Percentiles rank a stretch among this genome's conserved stretches.
These are phyloP conservation scores for Tenodera sinensis DNA, from an alignment of 2,888 invertebrate genomes.

Conservation along the genomic window DNA sequence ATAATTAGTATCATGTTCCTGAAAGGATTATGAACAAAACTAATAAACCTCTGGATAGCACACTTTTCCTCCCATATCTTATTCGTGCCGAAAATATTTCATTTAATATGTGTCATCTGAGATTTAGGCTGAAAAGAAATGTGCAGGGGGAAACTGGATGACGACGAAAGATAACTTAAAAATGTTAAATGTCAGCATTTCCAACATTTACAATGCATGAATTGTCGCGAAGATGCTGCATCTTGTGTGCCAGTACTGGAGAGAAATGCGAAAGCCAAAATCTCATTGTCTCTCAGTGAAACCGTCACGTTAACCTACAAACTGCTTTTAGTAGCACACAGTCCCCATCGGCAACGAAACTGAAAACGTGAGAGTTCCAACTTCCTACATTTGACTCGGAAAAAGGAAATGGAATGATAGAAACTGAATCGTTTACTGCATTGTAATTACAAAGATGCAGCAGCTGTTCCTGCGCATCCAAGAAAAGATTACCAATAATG, in stretches of 20 bases:
- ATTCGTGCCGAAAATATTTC: too few species aligned
- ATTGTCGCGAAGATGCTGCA: neutral
- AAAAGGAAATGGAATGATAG: neutral
- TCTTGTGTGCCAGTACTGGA: neutral
- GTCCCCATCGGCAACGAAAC: neutral
- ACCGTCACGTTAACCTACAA: neutral
- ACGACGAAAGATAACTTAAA: too few species aligned
- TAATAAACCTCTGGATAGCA: too few species aligned
- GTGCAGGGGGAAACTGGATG: too few species aligned
- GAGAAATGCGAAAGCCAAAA: neutral
- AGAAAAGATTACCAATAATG: too few species aligned
- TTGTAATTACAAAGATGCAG: too few species aligned
- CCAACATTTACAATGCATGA: neutral
- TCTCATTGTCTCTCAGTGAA: neutral
- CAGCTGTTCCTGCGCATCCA: too few species aligned
- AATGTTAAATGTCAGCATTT: neutral
- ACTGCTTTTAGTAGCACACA: neutral
- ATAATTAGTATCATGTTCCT: too few species aligned
- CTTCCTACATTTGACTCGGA: neutral
- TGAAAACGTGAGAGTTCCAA: neutral
- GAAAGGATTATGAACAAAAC: too few species aligned
- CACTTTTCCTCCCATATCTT: too few species aligned
- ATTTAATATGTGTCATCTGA: too few species aligned
- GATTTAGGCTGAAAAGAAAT: too few species aligned
- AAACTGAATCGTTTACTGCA: neutral